These are phyloP conservation scores for Cydia pomonella DNA, from an alignment of 1,140 invertebrate genomes.

Conservation along the genomic window DNA sequence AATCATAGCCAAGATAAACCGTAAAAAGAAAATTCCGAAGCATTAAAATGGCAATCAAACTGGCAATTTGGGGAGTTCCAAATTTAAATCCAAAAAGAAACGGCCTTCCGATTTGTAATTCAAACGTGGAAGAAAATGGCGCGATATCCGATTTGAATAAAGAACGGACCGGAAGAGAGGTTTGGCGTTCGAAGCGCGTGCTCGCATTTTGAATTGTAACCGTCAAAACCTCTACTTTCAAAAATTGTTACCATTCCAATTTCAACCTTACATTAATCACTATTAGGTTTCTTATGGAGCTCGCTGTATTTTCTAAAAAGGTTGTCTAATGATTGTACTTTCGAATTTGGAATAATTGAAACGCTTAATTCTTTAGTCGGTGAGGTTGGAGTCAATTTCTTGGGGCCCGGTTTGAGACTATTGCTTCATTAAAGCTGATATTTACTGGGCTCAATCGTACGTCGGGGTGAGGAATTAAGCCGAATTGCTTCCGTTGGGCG, in stretches of 20 bases:
- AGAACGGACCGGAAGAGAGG: constrained; percentile 43
- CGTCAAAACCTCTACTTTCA: not conserved
- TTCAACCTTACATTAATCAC: not conserved
- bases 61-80: constrained; percentile 67
- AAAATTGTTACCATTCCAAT: not conserved
- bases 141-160: constrained; percentile 75
- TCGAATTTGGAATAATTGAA: constrained; percentile 34
- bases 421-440: constrained; percentile 23
- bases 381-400: constrained; percentile 26
- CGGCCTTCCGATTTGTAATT: constrained; percentile 74
- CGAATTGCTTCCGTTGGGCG: constrained; percentile 18
- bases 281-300: not conserved
- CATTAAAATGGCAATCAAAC: constrained; percentile 72
- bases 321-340: not conserved
- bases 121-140: constrained; percentile 75
- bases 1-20: constrained; percentile 52
- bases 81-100: constrained; percentile 72
- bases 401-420: constrained; percentile 7
- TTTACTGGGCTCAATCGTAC: constrained; percentile 32
- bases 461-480: constrained; percentile 15
- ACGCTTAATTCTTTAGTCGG: constrained; percentile 32
- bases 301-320: not conserved
- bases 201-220: constrained; percentile 22
- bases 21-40: constrained; percentile 56
- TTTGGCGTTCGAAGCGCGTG: constrained; percentile 40